Evolutionary conservation across 2,888 invertebrate species (phyloP).

Genomic region (Latheticus oryzae): DNA sequence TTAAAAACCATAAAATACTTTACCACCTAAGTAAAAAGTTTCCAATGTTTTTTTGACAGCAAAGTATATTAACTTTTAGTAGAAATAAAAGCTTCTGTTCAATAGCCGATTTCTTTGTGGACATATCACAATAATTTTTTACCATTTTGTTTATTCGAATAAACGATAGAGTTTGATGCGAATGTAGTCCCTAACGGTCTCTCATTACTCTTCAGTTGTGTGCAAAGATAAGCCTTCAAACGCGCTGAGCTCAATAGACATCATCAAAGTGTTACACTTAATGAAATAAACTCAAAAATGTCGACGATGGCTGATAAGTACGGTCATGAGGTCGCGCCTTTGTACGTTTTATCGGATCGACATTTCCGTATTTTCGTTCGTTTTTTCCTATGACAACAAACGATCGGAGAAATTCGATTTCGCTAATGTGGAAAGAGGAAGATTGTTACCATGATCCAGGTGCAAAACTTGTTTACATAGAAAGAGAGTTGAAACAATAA

Average conservation of each 20-base stretch:
- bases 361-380: conserved; percentile 32
- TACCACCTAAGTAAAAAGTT: too few relatives aligned
- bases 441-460: conserved; percentile 11
- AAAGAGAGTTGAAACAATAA: conserved; percentile 36
- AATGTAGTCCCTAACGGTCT: conserved; percentile 18
- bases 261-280: conserved; percentile 30
- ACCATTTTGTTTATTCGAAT: conserved; percentile 13
- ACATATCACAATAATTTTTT: neutral
- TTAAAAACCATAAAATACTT: too few relatives aligned
- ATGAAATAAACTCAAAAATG: conserved; percentile 38
- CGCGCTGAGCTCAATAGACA: conserved; percentile 19
- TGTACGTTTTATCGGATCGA: conserved; percentile 27
- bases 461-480: conserved; percentile 29
- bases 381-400: conserved; percentile 14
- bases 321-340: conserved; percentile 33
- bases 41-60: too few relatives aligned
- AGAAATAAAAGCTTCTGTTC: neutral
- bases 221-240: conserved; percentile 18
- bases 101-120: neutral
- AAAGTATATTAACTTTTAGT: too few relatives aligned
- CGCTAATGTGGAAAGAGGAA: conserved; percentile 17
- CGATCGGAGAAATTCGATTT: conserved; percentile 23
- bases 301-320: conserved; percentile 28
- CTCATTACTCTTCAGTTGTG: conserved; percentile 24
- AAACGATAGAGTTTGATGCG: conserved; percentile 6